Base-by-base conservation (phyloP, 2,113 vertebrate species). In the Hiodon tergisus region DNA sequence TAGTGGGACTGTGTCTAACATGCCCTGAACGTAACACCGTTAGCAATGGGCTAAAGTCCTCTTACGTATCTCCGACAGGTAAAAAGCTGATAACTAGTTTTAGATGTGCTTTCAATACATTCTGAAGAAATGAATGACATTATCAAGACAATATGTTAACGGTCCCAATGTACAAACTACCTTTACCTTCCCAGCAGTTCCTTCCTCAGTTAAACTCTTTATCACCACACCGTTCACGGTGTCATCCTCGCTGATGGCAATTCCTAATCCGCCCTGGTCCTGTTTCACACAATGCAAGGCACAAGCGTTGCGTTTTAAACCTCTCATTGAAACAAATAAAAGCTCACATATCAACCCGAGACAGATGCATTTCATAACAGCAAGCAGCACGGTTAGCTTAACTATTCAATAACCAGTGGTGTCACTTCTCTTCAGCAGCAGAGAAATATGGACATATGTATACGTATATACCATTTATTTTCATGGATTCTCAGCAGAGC, bases 211-310 rank as follows among this genome's bases (percentile, higher is more conserved):
- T 73, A 94, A 80, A 69, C 92, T 94, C 81, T 94, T 90, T 77
- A 94, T 82, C 77, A 93, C 79, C 61, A 93, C 89, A 46, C 91
- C 95, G 1, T 73, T 83, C 47, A 86, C 73, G 0, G 93, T 92
- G 68, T 91, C 91, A 57, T 94, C 94, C 72, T 94, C 94, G 79
- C 91, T 92, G 79, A 94, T 90, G 48, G 91, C 90, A 81, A 95
- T 90, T 71, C 94, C 94, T 50, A 94, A 85, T 54, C 89, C 90
- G 61, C 88, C 92, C 68, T 94, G 94, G 84, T 95, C 94, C 96
- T 98, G 9, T 55, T 73, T 66, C 31, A 60, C 50, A 55, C 7
- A 54, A 13, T 13, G 14, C 3, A 14, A 76, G 8, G 67, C n/a
- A 72, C 3, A n/a, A 62, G 5, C 5, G 50, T 58, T 68, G 4